Evolutionary conservation across 2,113 vertebrate genomes (phyloP).

Genomic region (Syrrhaptes paradoxus): DNA sequence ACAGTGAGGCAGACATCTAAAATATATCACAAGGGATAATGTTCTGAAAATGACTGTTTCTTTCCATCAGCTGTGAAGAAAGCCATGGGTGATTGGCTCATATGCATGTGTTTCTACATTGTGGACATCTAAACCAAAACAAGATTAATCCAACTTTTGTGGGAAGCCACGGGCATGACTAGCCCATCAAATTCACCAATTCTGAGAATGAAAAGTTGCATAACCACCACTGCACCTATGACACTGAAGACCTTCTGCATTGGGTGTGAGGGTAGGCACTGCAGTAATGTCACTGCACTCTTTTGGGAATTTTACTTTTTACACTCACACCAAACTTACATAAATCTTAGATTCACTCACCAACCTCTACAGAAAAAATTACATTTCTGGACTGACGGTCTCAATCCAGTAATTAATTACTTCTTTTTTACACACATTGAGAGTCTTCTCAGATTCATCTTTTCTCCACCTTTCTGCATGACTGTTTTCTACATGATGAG

Average conservation of each 20-base stretch:
- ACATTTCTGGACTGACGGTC: not conserved
- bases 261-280: not conserved
- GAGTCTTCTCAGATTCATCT: not conserved
- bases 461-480: not conserved
- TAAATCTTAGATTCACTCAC: not conserved
- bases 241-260: not conserved
- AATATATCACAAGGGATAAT: not conserved
- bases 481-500: not conserved
- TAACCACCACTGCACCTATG: not conserved
- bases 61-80: not conserved
- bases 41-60: not conserved
- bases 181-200: not conserved
- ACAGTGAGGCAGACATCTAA: not conserved
- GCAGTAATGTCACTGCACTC: not conserved
- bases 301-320: not conserved
- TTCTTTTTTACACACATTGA: not conserved
- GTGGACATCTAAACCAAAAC: not conserved
- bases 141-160: not conserved
- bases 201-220: not conserved
- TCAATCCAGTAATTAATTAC: not conserved
- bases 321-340: rapidly evolving
- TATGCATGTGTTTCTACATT: not conserved
- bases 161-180: not conserved
- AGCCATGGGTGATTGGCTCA: not conserved
- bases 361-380: not conserved